phyloP scores from a whole-genome alignment of 2,797 vertebrate genomes.

The Rhincodon typus region DNA sequence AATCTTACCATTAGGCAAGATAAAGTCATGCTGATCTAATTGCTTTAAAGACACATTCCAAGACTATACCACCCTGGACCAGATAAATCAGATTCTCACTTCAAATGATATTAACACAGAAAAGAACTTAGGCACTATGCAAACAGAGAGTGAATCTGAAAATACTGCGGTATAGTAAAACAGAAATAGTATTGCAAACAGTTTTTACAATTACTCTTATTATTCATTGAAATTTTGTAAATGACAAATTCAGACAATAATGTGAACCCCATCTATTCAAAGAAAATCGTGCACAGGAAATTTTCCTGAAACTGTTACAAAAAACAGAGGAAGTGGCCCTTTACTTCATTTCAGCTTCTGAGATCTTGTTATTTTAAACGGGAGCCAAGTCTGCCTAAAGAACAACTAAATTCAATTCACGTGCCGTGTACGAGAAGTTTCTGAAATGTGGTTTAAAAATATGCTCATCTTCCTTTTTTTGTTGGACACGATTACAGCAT shows the following conservation, averaged over 20 bases:
- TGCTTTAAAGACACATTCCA: not conserved
- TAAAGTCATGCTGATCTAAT: not conserved
- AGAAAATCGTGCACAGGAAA: not conserved
- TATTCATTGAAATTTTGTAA: not conserved
- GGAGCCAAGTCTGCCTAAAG: not conserved
- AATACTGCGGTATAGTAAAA: not conserved
- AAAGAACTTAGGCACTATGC: not conserved
- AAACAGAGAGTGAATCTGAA: not conserved
- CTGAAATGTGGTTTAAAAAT: not conserved
- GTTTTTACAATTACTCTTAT: not conserved
- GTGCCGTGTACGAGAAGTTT: not conserved
- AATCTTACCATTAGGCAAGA: not conserved
- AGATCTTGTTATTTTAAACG: not conserved
- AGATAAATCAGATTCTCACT: not conserved
- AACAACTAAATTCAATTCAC: not conserved
- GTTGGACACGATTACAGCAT: not conserved
- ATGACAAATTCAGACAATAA: not conserved
- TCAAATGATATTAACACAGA: not conserved
- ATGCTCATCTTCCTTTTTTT: not conserved
- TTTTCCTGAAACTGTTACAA: not conserved
- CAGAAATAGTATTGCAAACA: not conserved
- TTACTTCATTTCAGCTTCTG: not conserved
- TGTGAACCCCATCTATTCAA: not conserved
- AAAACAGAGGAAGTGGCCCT: not conserved
- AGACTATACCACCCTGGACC: not conserved